Conservation (phyloP, 2,113 vertebrate species). For the Aepyceros melampus region DNA sequence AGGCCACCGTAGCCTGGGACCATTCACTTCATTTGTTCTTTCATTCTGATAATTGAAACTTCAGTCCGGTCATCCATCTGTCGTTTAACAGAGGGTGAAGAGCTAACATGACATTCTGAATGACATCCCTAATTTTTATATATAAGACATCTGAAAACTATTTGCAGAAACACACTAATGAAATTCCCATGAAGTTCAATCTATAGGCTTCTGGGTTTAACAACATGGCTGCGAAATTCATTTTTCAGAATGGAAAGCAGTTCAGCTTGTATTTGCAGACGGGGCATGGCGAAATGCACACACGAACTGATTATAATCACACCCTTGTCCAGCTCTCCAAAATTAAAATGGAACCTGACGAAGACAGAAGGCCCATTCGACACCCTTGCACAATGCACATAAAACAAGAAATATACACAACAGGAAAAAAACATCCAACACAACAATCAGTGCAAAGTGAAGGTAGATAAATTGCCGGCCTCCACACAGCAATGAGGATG, state of each 20-base stretch:
- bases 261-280: conserved; percentile 39
- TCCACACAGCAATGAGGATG: neutral
- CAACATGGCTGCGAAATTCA: conserved; percentile 38
- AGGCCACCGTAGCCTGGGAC: conserved; percentile 44
- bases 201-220: conserved; percentile 37
- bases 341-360: neutral
- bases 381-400: neutral
- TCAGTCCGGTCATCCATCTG: conserved; percentile 72
- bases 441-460: neutral
- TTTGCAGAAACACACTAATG: conserved; percentile 63
- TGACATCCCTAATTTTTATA: conserved; percentile 70
- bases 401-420: conserved; percentile 1
- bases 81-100: conserved; percentile 61
- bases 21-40: conserved; percentile 72
- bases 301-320: neutral
- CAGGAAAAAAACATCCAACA: conserved; percentile 9
- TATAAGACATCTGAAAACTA: conserved; percentile 67
- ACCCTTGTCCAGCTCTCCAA: neutral
- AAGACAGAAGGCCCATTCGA: neutral
- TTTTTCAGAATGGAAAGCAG: neutral
- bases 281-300: conserved; percentile 17
- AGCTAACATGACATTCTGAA: conserved; percentile 60
- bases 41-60: conserved; percentile 74
- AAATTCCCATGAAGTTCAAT: conserved; percentile 61
- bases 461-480: neutral